Conservation (phyloP, 2,888 invertebrate genomes). For the Drosophila kambysellisi region DNA sequence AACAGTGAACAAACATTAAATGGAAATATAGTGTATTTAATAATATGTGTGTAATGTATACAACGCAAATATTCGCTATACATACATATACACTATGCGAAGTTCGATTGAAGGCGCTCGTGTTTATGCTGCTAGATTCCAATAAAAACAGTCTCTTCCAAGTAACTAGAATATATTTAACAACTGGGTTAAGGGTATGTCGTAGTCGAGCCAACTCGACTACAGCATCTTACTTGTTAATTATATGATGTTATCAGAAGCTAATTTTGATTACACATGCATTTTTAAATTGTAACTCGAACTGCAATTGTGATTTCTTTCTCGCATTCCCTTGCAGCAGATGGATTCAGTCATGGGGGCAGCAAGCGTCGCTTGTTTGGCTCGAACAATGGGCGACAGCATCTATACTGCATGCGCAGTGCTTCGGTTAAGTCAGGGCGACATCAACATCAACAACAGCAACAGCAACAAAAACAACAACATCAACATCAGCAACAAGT, state of each 20-base stretch:
- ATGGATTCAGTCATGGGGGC: constrained; percentile 56
- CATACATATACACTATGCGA: not conserved
- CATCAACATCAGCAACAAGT: constrained; percentile 12
- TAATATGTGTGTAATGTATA: not conserved
- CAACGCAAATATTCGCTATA: not conserved
- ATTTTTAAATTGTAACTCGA: not conserved
- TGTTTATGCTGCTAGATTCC: not conserved
- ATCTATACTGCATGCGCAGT: constrained; percentile 76
- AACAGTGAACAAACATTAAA: not conserved
- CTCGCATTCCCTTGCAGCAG: constrained; percentile 39
- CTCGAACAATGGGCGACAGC: constrained; percentile 67
- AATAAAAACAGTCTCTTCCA: not conserved
- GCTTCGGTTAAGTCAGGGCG: constrained; percentile 76
- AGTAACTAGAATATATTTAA: no score
- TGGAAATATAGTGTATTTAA: not conserved
- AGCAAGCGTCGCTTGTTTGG: constrained; percentile 66
- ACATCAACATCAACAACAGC: constrained; percentile 44
- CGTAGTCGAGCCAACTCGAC: no score
- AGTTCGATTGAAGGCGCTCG: not conserved
- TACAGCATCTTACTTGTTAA: no score
- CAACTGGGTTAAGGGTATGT: no score
- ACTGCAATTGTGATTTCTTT: not conserved
- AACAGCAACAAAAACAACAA: constrained; percentile 20
- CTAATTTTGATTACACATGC: not conserved
- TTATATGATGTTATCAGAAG: not conserved